Evolutionary conservation across 2,888 invertebrate species (phyloP).

Genomic region (Zhengitettix transpicula): DNA sequence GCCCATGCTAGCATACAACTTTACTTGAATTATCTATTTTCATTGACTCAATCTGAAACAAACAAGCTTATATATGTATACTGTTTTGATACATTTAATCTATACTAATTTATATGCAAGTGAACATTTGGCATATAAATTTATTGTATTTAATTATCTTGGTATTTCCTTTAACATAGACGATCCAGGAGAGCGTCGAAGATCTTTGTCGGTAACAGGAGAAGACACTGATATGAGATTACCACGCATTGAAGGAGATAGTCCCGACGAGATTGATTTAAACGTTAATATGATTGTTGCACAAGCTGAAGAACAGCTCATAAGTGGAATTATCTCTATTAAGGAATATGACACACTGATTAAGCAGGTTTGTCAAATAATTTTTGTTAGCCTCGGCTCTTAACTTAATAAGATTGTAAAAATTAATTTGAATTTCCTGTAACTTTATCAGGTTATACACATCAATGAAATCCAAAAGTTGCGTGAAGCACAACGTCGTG

Average conservation of each 20-base stretch:
- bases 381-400: not conserved
- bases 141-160: too few relatives aligned
- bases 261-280: constrained; percentile 26
- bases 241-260: not conserved
- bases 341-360: constrained; percentile 59
- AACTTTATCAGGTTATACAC: constrained; percentile 36
- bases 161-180: too few relatives aligned
- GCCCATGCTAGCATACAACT: too few relatives aligned
- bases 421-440: not conserved
- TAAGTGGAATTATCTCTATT: constrained; percentile 54
- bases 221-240: constrained; percentile 33
- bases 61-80: too few relatives aligned
- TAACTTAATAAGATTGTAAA: too few relatives aligned
- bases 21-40: too few relatives aligned
- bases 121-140: too few relatives aligned
- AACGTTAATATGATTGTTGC: constrained; percentile 62
- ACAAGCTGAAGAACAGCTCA: constrained; percentile 65
- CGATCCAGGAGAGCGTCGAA: too few relatives aligned
- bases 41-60: too few relatives aligned
- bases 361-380: constrained; percentile 32
- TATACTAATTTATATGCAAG: too few relatives aligned
- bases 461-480: constrained; percentile 61
- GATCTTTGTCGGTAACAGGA: not conserved
- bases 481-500: constrained; percentile 48
- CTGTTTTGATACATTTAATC: too few relatives aligned